Conservation (phyloP, 2,888 invertebrate species). For the Aproaerema taeniolella region DNA sequence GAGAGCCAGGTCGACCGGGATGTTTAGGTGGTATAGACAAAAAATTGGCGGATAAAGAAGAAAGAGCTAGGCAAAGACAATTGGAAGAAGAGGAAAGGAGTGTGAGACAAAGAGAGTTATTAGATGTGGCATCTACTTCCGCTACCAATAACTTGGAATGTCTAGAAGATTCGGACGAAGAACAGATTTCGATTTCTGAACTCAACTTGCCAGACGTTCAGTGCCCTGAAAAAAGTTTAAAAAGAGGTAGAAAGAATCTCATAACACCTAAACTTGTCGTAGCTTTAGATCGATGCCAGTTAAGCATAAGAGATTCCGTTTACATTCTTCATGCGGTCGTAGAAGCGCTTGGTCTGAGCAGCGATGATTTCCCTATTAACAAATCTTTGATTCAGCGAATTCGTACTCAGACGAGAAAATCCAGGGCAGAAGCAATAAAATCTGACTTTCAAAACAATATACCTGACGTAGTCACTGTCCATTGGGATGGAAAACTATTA, state of each 20-base stretch:
- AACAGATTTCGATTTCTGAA: too few relatives aligned
- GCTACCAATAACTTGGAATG: too few relatives aligned
- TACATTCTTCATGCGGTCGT: constrained; percentile 15
- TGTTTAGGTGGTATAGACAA: constrained; percentile 27
- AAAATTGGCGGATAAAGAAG: constrained; percentile 27
- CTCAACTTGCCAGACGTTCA: too few relatives aligned
- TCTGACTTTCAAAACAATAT: constrained; percentile 32
- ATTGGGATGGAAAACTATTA: constrained; percentile 37
- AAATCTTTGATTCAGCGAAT: constrained; percentile 27
- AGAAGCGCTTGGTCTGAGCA: constrained; percentile 11
- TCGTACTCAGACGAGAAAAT: constrained; percentile 21
- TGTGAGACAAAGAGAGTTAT: background rate
- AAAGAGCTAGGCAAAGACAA: constrained; percentile 15
- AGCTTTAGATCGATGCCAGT: constrained; percentile 17
- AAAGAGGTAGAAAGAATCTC: constrained; percentile 10
- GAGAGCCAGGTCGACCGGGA: constrained; percentile 28
- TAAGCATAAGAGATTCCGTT: constrained; percentile 19
- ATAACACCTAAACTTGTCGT: constrained; percentile 16
- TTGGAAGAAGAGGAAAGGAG: constrained; percentile 12
- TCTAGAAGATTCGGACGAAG: too few relatives aligned
- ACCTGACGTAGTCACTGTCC: constrained; percentile 29
- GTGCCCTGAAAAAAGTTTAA: background rate
- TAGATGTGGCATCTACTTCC: too few relatives aligned
- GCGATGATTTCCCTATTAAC: constrained; percentile 29
- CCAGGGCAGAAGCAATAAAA: constrained; percentile 31